These are phyloP conservation scores for Numenius phaeopus DNA, from an alignment of 2,797 vertebrate genomes.

Conservation along the genomic window DNA sequence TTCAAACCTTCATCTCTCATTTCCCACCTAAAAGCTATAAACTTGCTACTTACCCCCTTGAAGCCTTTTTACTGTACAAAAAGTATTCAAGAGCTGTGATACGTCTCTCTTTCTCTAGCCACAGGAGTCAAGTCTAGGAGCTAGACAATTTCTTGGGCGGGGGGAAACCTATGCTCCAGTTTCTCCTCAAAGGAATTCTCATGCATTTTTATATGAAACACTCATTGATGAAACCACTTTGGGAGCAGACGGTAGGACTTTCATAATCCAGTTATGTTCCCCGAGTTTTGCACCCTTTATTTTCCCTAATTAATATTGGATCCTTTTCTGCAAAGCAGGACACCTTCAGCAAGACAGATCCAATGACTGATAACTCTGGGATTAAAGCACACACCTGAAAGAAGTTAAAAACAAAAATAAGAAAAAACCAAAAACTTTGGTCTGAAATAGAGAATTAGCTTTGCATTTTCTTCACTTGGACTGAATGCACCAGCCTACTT, in stretches of 20 bases:
- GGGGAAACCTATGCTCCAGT: not conserved
- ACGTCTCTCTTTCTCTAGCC: not conserved
- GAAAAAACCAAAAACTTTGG: not conserved
- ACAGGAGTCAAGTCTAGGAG: not conserved
- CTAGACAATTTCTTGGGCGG: not conserved
- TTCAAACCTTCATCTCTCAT: constrained; percentile 39
- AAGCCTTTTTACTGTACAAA: constrained; percentile 42
- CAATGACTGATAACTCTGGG: not conserved
- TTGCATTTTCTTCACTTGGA: not conserved
- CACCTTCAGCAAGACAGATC: not conserved
- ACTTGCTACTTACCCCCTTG: constrained; percentile 11
- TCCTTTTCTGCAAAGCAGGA: not conserved
- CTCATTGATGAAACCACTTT: not conserved
- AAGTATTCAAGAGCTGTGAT: constrained; percentile 24
- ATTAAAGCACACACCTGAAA: not conserved
- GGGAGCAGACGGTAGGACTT: not conserved
- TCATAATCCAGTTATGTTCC: not conserved
- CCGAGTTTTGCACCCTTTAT: not conserved
- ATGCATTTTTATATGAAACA: not conserved
- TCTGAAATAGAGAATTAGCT: not conserved
- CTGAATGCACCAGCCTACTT: not conserved
- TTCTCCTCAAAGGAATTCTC: constrained; percentile 13
- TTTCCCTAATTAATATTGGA: not conserved
- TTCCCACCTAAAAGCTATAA: constrained; percentile 42
- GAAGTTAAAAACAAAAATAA: not conserved